Percentiles rank a stretch among this genome's conserved stretches.
Evolutionary conservation across 2,113 vertebrate species (phyloP).

Genomic region (Rana temporaria): DNA sequence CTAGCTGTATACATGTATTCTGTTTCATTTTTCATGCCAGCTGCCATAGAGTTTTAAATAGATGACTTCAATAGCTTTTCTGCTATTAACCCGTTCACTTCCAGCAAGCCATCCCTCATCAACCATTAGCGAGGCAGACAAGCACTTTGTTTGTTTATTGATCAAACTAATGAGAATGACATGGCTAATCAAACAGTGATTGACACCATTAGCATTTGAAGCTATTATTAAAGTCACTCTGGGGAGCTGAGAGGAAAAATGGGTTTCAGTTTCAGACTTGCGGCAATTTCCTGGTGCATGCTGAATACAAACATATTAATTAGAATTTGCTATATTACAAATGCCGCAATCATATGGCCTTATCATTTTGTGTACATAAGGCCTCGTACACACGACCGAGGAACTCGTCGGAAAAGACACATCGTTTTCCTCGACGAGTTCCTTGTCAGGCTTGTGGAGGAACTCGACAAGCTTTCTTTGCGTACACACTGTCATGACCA

Average conservation of each 20-base stretch:
- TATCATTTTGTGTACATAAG: too few relatives aligned
- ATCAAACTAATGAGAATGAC: slow-evolving; percentile 7
- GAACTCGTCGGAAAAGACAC: too few relatives aligned
- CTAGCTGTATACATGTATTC: slow-evolving; percentile 77
- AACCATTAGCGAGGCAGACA: slow-evolving; percentile 8
- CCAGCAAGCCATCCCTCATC: slow-evolving; percentile 7
- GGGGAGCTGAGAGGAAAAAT: slow-evolving; percentile 1
- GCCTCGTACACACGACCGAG: too few relatives aligned
- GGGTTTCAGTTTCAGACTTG: neutral
- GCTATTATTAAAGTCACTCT: slow-evolving; percentile 12
- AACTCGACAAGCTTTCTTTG: too few relatives aligned
- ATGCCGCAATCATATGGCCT: too few relatives aligned
- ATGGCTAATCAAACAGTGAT: slow-evolving; percentile 43
- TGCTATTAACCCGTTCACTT: slow-evolving; percentile 62
- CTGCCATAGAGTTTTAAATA: slow-evolving; percentile 65
- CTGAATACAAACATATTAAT: neutral
- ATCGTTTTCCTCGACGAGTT: too few relatives aligned
- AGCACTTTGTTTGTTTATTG: slow-evolving; percentile 23
- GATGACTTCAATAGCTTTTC: slow-evolving; percentile 65
- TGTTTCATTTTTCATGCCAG: slow-evolving; percentile 79
- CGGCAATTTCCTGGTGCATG: neutral
- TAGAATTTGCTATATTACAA: neutral
- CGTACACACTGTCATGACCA: too few relatives aligned
- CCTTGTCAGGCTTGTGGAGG: too few relatives aligned
- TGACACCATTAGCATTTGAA: slow-evolving; percentile 22